Percentiles rank a stretch among this genome's conserved stretches.
These are phyloP conservation scores for Pseudopipra pipra DNA, from an alignment of 2,113 vertebrate species.

Conservation along the genomic window DNA sequence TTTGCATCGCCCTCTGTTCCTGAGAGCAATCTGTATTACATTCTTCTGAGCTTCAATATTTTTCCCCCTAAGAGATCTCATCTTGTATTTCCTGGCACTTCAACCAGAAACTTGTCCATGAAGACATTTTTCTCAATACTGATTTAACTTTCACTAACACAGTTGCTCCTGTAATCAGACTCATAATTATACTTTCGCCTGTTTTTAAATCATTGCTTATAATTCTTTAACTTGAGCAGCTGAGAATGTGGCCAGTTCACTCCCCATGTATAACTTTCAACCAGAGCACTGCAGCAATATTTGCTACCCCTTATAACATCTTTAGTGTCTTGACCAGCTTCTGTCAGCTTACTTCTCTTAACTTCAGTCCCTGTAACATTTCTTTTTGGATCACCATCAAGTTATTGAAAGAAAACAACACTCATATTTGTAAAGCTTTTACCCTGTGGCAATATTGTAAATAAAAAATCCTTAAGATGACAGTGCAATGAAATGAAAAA, in stretches of 20 bases:
- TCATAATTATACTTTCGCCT: slow-evolving; percentile 6
- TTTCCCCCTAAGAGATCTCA: neutral
- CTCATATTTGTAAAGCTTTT: neutral
- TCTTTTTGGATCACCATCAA: neutral
- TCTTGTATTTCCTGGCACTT: slow-evolving; percentile 17
- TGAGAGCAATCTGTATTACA: neutral
- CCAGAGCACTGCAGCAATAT: neutral
- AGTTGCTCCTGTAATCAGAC: slow-evolving; percentile 8
- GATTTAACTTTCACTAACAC: neutral
- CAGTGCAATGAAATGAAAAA: neutral
- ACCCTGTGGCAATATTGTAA: neutral
- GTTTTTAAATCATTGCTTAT: slow-evolving; percentile 21
- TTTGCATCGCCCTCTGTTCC: slow-evolving; percentile 9
- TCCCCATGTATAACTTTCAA: neutral
- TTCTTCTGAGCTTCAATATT: neutral
- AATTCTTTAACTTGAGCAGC: neutral
- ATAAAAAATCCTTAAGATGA: neutral
- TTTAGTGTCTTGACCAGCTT: neutral
- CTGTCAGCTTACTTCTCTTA: neutral
- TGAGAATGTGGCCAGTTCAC: neutral
- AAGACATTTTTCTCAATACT: neutral
- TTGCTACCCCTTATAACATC: slow-evolving; percentile 1
- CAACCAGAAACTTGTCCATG: slow-evolving; percentile 27
- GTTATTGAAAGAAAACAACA: neutral
- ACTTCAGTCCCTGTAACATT: neutral